These are phyloP conservation scores for Myotis davidii DNA, from an alignment of 2,113 vertebrate species.

Conservation along the genomic window DNA sequence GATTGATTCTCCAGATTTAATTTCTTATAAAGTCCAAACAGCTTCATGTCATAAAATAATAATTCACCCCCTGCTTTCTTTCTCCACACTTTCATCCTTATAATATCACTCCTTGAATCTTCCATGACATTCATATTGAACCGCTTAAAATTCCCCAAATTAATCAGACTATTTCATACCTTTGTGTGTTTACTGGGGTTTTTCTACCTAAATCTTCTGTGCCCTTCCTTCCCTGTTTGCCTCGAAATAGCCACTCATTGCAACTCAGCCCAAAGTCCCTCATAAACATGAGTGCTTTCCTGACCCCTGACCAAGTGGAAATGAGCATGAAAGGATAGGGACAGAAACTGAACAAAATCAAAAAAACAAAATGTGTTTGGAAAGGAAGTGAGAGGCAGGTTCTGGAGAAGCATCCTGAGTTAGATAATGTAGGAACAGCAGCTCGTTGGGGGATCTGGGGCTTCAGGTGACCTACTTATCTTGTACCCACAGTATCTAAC, in stretches of 20 bases:
- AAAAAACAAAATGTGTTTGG: background rate
- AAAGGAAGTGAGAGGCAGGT: background rate
- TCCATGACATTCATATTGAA: background rate
- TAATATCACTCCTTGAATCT: background rate
- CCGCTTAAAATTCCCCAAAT: background rate
- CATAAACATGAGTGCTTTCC: background rate
- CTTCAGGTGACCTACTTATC: background rate
- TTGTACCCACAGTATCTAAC: background rate
- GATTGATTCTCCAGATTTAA: background rate
- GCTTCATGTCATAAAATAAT: background rate
- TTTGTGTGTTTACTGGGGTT: background rate
- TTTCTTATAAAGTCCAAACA: background rate
- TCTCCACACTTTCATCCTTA: background rate
- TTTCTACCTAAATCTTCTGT: background rate
- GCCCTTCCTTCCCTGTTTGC: background rate
- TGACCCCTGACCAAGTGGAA: background rate
- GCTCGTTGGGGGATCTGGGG: background rate
- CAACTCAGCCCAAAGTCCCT: background rate
- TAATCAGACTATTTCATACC: background rate
- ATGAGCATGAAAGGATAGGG: background rate
- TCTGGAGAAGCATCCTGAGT: background rate
- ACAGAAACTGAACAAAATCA: background rate
- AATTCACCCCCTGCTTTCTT: background rate
- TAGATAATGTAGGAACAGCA: background rate
- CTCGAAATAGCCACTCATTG: background rate